Evolutionary conservation across 1,140 invertebrate species (phyloP).

Genomic region (Prorops nasuta): DNA sequence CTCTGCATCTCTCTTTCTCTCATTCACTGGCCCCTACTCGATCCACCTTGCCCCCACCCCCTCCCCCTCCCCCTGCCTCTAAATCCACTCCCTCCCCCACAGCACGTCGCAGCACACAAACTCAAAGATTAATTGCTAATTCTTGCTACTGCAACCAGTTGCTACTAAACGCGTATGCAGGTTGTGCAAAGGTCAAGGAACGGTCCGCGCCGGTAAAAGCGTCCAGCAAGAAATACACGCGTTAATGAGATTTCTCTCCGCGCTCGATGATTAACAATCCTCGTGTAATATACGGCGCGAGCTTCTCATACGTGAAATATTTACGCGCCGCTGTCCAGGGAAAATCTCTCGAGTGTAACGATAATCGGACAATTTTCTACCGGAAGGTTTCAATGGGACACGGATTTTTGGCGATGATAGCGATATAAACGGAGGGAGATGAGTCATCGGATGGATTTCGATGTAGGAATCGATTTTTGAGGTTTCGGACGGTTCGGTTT

Average conservation of each 20-base stretch:
- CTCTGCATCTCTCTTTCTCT: constrained; percentile 21
- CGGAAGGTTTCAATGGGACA: too few relatives aligned
- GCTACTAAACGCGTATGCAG: constrained; percentile 30
- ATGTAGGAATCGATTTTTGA: too few relatives aligned
- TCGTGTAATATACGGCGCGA: too few relatives aligned
- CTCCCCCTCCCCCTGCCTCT: constrained; percentile 9
- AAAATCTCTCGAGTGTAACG: too few relatives aligned
- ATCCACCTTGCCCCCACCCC: constrained; percentile 18
- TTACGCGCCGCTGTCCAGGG: too few relatives aligned
- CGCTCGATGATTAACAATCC: constrained; percentile 16
- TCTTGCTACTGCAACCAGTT: constrained; percentile 45
- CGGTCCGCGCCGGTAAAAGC: constrained; percentile 8
- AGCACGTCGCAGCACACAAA: constrained; percentile 24
- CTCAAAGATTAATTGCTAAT: constrained; percentile 48
- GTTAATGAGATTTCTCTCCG: constrained; percentile 22
- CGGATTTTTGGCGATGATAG: too few relatives aligned
- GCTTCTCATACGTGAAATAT: too few relatives aligned
- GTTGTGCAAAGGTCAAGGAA: constrained; percentile 25
- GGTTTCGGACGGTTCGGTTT: too few relatives aligned
- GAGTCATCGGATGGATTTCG: too few relatives aligned
- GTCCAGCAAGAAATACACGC: constrained; percentile 15
- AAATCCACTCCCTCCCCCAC: constrained; percentile 9
- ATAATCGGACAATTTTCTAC: too few relatives aligned
- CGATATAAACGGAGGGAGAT: too few relatives aligned
- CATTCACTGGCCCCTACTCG: constrained; percentile 4